phyloP scores from a whole-genome alignment of 2,888 invertebrate species.

The Embidobia sp. region DNA sequence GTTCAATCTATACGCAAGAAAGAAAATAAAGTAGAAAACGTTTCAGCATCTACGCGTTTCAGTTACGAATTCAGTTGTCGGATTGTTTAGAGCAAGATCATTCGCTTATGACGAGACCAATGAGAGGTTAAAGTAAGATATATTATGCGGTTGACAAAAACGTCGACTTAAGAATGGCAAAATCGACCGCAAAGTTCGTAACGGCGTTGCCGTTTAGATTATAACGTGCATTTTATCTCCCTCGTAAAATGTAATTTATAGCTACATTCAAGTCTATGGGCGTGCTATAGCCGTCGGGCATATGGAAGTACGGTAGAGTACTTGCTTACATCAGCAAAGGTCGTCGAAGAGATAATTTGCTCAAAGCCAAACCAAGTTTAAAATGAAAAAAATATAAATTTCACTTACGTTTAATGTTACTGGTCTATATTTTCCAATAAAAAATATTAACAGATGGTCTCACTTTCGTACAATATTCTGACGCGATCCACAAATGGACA shows the following conservation, averaged over 20 bases:
- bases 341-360: conserved; percentile 68
- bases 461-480: too few relatives aligned
- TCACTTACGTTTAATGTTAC: too few relatives aligned
- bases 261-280: conserved; percentile 79
- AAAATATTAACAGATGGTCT: background rate
- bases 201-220: conserved; percentile 81
- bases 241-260: conserved; percentile 81
- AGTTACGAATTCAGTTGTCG: too few relatives aligned
- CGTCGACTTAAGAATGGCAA: conserved; percentile 67
- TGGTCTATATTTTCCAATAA: too few relatives aligned
- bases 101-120: too few relatives aligned
- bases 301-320: conserved; percentile 69
- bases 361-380: conserved; percentile 19
- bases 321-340: conserved; percentile 71
- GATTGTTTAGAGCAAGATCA: too few relatives aligned
- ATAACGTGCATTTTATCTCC: conserved; percentile 81
- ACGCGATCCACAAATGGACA: too few relatives aligned
- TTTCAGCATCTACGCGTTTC: too few relatives aligned
- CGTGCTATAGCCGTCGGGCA: conserved; percentile 76
- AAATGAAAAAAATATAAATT: conserved; percentile 6
- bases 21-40: too few relatives aligned
- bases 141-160: conserved; percentile 57
- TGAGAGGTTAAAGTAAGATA: conserved; percentile 53
- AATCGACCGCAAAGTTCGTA: conserved; percentile 77
- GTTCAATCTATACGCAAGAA: too few relatives aligned